Conservation (phyloP, 2,113 vertebrate genomes). For the Sialia sialis region DNA sequence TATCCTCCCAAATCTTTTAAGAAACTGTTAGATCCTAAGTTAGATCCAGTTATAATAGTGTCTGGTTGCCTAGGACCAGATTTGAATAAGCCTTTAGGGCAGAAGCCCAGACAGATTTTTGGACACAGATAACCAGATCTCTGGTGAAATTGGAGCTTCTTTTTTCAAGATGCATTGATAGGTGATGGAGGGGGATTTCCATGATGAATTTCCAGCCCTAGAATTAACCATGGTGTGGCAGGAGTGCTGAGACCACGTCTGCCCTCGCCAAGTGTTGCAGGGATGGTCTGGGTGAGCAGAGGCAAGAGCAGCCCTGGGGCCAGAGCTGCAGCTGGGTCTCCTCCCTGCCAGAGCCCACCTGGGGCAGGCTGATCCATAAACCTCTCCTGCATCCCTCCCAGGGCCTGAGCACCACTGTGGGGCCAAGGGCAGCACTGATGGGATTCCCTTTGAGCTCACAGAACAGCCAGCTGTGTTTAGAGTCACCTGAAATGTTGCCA, state of each 20-base stretch:
- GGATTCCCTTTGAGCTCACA: neutral
- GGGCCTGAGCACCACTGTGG: neutral
- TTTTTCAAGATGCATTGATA: neutral
- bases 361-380: neutral
- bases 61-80: neutral
- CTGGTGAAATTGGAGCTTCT: neutral
- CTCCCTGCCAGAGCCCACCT: neutral
- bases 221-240: neutral
- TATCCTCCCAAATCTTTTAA: neutral
- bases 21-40: neutral
- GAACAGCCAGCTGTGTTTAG: neutral
- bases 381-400: neutral
- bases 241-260: neutral
- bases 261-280: neutral
- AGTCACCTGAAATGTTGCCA: neutral
- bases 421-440: neutral
- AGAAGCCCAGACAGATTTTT: neutral
- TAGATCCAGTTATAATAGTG: neutral
- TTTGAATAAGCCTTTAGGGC: neutral
- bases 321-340: neutral
- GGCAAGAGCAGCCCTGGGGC: neutral
- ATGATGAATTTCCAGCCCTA: neutral
- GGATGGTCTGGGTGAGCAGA: neutral
- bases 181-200: neutral
- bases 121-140: neutral